Conservation (phyloP, 2,113 vertebrate genomes). For the Ellobius talpinus region DNA sequence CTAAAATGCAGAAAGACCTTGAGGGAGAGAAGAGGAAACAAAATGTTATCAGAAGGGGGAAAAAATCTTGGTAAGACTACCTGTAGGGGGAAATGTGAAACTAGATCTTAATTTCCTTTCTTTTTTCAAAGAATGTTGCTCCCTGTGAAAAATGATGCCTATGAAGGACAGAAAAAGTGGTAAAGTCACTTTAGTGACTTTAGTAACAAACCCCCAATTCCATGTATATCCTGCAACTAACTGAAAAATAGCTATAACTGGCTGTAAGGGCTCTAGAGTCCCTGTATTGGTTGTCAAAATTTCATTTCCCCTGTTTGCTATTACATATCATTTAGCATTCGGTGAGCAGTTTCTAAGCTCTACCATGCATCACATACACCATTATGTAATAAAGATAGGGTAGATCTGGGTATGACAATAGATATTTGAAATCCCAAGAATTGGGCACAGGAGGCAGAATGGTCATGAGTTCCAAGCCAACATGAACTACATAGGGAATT, state of each 20-base stretch:
- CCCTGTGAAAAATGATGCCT: slow-evolving; percentile 51
- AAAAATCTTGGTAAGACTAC: slow-evolving; percentile 59
- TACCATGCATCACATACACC: background rate
- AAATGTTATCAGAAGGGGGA: slow-evolving; percentile 66
- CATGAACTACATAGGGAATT: background rate
- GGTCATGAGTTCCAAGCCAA: background rate
- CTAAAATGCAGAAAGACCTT: slow-evolving; percentile 69
- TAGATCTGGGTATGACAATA: background rate
- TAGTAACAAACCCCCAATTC: slow-evolving; percentile 44
- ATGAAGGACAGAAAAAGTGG: slow-evolving; percentile 61
- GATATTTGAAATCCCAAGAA: background rate
- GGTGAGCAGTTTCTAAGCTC: background rate
- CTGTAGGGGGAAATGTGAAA: slow-evolving; percentile 74
- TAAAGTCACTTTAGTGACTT: slow-evolving; percentile 63
- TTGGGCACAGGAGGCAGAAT: background rate
- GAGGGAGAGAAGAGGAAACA: slow-evolving; percentile 71
- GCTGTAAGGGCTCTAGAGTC: background rate
- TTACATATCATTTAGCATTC: background rate
- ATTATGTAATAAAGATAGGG: background rate
- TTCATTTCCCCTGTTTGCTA: background rate
- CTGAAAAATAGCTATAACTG: background rate
- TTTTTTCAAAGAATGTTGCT: slow-evolving; percentile 62
- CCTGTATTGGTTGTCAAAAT: background rate
- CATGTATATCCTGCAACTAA: background rate
- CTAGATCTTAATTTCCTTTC: slow-evolving; percentile 72